Conservation (phyloP, 1,140 invertebrate species). For the Zaprionus ghesquierei region DNA sequence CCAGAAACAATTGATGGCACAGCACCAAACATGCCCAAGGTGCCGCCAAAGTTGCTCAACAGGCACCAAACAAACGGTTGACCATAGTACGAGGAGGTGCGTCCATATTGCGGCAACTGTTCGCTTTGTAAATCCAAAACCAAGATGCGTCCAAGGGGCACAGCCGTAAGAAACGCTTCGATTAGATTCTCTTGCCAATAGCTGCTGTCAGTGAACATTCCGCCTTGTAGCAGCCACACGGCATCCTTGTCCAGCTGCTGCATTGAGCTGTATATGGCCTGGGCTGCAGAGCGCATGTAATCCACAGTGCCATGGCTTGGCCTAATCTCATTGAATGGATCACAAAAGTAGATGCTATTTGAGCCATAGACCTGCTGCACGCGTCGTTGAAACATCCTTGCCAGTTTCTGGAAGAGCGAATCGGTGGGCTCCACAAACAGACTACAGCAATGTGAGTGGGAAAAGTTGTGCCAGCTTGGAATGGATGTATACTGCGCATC, state of each 20-base stretch:
- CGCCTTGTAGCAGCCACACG: constrained; percentile 94
- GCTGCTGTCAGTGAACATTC: constrained; percentile 89
- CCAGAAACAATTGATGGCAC: constrained; percentile 88
- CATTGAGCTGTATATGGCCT: constrained; percentile 89
- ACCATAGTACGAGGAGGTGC: constrained; percentile 92
- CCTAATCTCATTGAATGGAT: constrained; percentile 95
- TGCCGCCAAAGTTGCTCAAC: constrained; percentile 97
- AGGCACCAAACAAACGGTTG: constrained; percentile 98
- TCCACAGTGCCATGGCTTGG: constrained; percentile 85
- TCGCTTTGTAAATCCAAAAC: constrained; percentile 94
- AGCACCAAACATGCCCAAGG: constrained; percentile 93
- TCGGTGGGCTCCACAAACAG: constrained; percentile 91
- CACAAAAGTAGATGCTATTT: constrained; percentile 93
- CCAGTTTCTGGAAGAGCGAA: constrained; percentile 89
- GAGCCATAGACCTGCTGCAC: constrained; percentile 88
- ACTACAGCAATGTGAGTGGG: constrained; percentile 90
- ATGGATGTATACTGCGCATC: constrained; percentile 87
- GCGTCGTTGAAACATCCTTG: constrained; percentile 87
- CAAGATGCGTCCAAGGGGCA: constrained; percentile 91
- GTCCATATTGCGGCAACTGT: constrained; percentile 89
- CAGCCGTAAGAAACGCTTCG: constrained; percentile 89
- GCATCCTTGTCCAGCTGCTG: constrained; percentile 88
- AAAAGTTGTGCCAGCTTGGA: constrained; percentile 89
- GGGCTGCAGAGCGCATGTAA: constrained; percentile 87
- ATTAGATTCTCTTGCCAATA: constrained; percentile 89